phyloP scores from a whole-genome alignment of 1,140 invertebrate species.

The Drusus annulatus region DNA sequence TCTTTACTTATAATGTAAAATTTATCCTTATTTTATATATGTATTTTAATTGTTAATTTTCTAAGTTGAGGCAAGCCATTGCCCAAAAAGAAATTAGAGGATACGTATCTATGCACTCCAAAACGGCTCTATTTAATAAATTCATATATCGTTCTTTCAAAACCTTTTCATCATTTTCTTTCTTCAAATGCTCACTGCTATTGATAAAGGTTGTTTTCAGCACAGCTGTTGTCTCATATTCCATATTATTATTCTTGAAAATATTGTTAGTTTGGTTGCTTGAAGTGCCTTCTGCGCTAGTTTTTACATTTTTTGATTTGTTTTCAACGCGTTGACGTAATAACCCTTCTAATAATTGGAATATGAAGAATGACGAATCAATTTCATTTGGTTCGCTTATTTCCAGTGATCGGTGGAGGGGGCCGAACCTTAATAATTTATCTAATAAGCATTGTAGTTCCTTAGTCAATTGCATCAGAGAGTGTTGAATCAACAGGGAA shows the following conservation, averaged over 20 bases:
- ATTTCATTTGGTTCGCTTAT: conserved; percentile 22
- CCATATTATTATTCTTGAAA: neutral
- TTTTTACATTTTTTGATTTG: neutral
- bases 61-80: conserved; percentile 49
- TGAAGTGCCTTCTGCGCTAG: neutral
- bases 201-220: too few species aligned
- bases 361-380: conserved; percentile 38
- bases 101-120: conserved; percentile 54
- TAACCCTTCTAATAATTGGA: conserved; percentile 23
- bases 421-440: conserved; percentile 23
- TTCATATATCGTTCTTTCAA: conserved; percentile 40
- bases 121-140: conserved; percentile 35
- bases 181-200: neutral
- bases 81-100: conserved; percentile 53
- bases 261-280: neutral
- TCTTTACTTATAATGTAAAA: too few species aligned
- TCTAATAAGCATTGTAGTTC: conserved; percentile 35
- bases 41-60: neutral
- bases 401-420: conserved; percentile 16
- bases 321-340: conserved; percentile 7
- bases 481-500: conserved; percentile 41
- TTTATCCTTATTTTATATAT: neutral
- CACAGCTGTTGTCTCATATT: neutral
- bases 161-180: conserved; percentile 9
- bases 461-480: conserved; percentile 29